These are phyloP conservation scores for Erethizon dorsatum DNA, from an alignment of 2,797 vertebrate species.

Conservation along the genomic window DNA sequence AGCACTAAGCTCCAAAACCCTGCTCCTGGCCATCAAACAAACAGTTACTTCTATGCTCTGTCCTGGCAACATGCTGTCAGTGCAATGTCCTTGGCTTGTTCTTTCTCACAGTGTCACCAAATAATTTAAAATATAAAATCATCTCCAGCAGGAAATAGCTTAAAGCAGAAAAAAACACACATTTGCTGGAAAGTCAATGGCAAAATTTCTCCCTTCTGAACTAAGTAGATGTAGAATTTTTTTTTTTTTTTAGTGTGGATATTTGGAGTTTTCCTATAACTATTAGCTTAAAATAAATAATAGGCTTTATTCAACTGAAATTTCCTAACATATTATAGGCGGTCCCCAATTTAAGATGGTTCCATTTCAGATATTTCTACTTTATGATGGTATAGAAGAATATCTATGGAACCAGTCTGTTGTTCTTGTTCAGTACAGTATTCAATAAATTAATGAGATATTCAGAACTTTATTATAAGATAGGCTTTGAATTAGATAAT, in stretches of 20 bases:
- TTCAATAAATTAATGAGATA: neutral
- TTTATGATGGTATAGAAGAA: neutral
- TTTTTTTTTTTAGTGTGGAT: conserved; percentile 29
- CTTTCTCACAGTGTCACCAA: conserved; percentile 36
- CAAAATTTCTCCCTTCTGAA: conserved; percentile 45
- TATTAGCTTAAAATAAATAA: neutral
- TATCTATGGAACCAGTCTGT: neutral
- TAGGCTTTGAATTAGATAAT: neutral
- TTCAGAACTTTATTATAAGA: neutral
- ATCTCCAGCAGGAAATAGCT: conserved; percentile 35
- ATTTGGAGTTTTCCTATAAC: neutral
- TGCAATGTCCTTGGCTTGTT: neutral
- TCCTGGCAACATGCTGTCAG: neutral
- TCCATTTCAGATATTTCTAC: neutral
- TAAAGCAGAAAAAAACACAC: conserved; percentile 67
- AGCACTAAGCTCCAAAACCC: neutral
- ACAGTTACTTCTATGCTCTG: neutral
- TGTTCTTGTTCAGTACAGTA: neutral
- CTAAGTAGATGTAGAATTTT: neutral
- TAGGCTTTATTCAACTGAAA: conserved; percentile 2
- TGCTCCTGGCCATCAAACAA: conserved; percentile 30
- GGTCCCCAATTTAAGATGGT: neutral
- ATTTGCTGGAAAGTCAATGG: conserved; percentile 49
- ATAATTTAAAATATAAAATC: conserved; percentile 68
- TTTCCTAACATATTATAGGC: neutral